Evolutionary conservation across 2,888 invertebrate genomes (phyloP), one percentile per base, ranked within the genome.

Genomic region (Epinotia ramella): DNA sequence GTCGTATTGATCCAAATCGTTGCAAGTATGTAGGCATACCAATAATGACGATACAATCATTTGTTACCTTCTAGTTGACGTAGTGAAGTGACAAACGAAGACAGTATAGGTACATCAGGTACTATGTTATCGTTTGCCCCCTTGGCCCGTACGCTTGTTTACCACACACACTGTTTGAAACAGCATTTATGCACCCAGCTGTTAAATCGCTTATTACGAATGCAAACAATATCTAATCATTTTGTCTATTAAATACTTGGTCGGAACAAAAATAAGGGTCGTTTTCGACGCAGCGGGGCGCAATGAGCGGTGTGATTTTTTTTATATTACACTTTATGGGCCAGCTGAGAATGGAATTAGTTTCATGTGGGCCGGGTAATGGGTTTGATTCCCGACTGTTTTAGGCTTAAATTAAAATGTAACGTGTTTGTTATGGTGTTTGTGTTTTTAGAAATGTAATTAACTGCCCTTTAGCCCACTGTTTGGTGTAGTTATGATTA

Each of bases 271-370:
- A 89, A 86, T 86, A 84, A 84, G 84, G 87, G 84, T 77, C 85
- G 86, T 71, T 63, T 28, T 83, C 84, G 83, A 69, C 91, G 80
- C 93, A 87, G 90, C 91, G 89, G 92, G 92, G 86, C 81, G 78
- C 76, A 80, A 62, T 68, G 81, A 81, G 81, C 84, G 83, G 80
- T 79, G 81, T 81, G 82, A 79, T 84, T 87, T 88, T 90, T 88
- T 20, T 84, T 80, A 81, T 78, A 82, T 85, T 89, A 91, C 85
- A 87, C 88, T 86, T 89, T 91, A 89, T 87, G 78, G 82, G 80
- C 91, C 90, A 92, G 90, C 92, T 93, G 93, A 91, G 93, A 91
- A 89, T 90, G 83, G 85, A 92, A 93, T 93, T 91, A 91, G 89
- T 87, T 87, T 89, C 93, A 85, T 88, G 91, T 89, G 81, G 81